Conservation (phyloP, 2,888 invertebrate species). For the Dimorphilus gyrociliatus region DNA sequence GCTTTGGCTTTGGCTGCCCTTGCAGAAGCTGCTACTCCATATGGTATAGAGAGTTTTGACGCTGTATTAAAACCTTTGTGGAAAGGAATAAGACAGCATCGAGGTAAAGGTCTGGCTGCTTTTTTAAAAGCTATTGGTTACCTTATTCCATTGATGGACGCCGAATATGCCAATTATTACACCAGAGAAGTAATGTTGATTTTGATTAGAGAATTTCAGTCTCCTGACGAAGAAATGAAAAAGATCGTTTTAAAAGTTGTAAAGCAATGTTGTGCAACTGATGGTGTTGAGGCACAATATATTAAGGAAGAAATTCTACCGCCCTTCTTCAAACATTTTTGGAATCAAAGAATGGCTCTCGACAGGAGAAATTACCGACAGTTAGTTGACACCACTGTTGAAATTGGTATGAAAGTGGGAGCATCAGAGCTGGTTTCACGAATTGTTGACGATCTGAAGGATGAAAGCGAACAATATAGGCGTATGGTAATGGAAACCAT, state of each 20-base stretch:
- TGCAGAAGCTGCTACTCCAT: conserved; percentile 96
- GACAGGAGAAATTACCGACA: conserved; percentile 93
- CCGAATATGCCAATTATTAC: conserved; percentile 98
- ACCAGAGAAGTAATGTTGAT: conserved; percentile 98
- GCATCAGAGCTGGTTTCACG: conserved; percentile 95
- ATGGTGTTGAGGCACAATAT: conserved; percentile 97
- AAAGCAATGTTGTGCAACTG: conserved; percentile 98
- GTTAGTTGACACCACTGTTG: conserved; percentile 96
- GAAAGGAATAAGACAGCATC: conserved; percentile 83
- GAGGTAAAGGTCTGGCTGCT: conserved; percentile 73
- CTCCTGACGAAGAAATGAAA: conserved; percentile 99
- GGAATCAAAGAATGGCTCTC: conserved; percentile 99
- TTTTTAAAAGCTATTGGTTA: conserved; percentile 98
- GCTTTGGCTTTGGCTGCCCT: conserved; percentile 93
- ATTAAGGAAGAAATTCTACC: conserved; percentile 98
- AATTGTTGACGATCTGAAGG: conserved; percentile 96
- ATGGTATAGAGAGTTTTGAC: conserved; percentile 99
- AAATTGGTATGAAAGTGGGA: conserved; percentile 99
- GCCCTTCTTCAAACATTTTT: conserved; percentile 96
- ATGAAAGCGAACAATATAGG: conserved; percentile 96
- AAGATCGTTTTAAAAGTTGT: conserved; percentile 99
- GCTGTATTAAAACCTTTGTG: conserved; percentile 96
- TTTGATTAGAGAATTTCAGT: conserved; percentile 95
- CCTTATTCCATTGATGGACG: conserved; percentile 97
- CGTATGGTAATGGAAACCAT: conserved; percentile 99